Evolutionary conservation across 2,113 vertebrate genomes (phyloP).

Genomic region (Dryoscopus gambensis): DNA sequence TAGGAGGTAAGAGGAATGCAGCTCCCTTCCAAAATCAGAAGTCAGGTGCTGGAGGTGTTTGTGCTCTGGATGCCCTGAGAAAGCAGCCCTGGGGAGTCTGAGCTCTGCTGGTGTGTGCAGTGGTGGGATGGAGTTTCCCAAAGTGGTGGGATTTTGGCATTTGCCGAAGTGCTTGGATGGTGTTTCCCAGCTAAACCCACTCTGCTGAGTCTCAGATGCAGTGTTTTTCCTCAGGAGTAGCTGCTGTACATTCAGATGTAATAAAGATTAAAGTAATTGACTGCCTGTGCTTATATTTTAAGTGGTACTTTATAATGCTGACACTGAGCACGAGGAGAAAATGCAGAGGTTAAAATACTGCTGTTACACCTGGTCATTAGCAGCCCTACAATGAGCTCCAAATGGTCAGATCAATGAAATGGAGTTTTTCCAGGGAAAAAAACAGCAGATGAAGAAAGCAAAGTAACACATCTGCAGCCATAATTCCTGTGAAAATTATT

Average conservation of each 20-base stretch:
- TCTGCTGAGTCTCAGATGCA: neutral
- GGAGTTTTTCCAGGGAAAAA: neutral
- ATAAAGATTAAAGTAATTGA: slow-evolving; percentile 26
- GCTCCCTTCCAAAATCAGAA: neutral
- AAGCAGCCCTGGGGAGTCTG: neutral
- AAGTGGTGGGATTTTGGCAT: neutral
- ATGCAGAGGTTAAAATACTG: neutral
- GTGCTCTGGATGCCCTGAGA: neutral
- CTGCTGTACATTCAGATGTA: neutral
- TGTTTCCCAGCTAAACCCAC: neutral
- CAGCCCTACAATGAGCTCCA: neutral
- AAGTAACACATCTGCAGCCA: neutral
- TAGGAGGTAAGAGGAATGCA: neutral
- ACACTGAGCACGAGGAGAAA: neutral
- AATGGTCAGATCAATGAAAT: neutral
- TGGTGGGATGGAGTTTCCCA: neutral
- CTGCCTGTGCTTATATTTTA: neutral
- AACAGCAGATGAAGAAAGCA: neutral
- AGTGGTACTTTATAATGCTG: slow-evolving; percentile 25
- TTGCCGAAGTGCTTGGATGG: neutral
- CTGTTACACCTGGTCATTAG: neutral
- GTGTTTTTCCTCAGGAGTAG: neutral
- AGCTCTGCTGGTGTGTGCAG: neutral
- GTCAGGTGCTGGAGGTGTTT: neutral
- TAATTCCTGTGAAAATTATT: neutral